Percentiles rank a stretch among this genome's conserved stretches.
These are phyloP conservation scores for Eudemis profundana DNA, from an alignment of 2,888 invertebrate genomes.

Conservation along the genomic window DNA sequence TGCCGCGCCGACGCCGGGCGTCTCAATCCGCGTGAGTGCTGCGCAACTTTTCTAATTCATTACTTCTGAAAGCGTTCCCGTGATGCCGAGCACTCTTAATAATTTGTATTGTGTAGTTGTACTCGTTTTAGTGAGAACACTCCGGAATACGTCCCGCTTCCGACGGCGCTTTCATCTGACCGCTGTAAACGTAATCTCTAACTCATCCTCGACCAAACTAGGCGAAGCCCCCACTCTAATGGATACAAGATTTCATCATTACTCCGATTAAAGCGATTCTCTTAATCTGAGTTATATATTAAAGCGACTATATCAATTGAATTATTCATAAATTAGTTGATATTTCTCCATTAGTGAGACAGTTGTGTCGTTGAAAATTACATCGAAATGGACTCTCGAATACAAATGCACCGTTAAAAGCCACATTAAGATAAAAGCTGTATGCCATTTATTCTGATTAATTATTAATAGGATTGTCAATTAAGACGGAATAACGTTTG, in stretches of 20 bases:
- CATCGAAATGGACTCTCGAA: constrained; percentile 75
- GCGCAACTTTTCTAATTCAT: constrained; percentile 86
- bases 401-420: constrained; percentile 80
- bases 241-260: constrained; percentile 61
- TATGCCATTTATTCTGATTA: constrained; percentile 79
- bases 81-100: constrained; percentile 84
- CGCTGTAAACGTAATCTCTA: constrained; percentile 41
- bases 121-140: constrained; percentile 65
- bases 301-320: constrained; percentile 58
- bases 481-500: constrained; percentile 73
- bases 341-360: constrained; percentile 79
- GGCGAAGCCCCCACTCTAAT: constrained; percentile 55
- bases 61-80: constrained; percentile 85
- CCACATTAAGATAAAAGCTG: constrained; percentile 82
- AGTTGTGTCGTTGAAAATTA: constrained; percentile 73
- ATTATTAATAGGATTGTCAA: constrained; percentile 82
- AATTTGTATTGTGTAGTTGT: constrained; percentile 84
- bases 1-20: constrained; percentile 71
- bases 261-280: constrained; percentile 60
- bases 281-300: constrained; percentile 60
- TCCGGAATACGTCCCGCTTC: constrained; percentile 41
- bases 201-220: constrained; percentile 3
- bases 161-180: constrained; percentile 55
- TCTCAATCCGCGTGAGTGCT: constrained; percentile 85
- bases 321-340: constrained; percentile 74